These are phyloP conservation scores for Ornithoptera priamus DNA, from an alignment of 2,888 invertebrate genomes.

Conservation along the genomic window DNA sequence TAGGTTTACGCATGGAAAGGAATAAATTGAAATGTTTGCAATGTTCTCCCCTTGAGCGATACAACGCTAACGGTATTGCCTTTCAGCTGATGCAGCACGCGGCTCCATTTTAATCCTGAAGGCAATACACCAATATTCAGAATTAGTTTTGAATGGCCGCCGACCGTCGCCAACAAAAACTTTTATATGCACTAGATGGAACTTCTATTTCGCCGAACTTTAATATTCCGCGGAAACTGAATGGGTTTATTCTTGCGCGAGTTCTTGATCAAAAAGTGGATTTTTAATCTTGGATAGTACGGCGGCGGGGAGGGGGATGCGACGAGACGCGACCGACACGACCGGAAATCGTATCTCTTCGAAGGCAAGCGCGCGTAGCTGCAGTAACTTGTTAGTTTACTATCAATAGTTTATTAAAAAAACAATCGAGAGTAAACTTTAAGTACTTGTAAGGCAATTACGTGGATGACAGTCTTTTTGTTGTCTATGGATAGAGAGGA, in stretches of 20 bases:
- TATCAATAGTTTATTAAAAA: too few relatives aligned
- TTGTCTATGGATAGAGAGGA: too few relatives aligned
- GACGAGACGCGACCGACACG: too few relatives aligned
- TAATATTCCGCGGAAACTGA: conserved; percentile 37
- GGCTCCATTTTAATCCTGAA: conserved; percentile 12
- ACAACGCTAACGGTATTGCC: neutral
- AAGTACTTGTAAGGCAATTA: too few relatives aligned
- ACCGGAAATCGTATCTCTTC: too few relatives aligned
- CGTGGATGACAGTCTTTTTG: too few relatives aligned
- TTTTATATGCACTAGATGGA: conserved; percentile 22
- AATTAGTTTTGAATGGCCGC: conserved; percentile 16
- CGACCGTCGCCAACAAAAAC: conserved; percentile 9
- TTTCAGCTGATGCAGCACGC: neutral
- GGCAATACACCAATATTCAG: conserved; percentile 20
- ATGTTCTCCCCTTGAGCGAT: neutral
- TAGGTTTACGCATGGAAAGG: neutral
- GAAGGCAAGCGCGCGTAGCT: too few relatives aligned
- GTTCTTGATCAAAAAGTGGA: conserved; percentile 36
- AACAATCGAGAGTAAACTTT: too few relatives aligned
- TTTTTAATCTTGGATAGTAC: conserved; percentile 38
- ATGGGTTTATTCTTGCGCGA: conserved; percentile 27
- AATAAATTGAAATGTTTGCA: neutral
- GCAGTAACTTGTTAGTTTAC: too few relatives aligned
- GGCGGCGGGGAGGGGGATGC: too few relatives aligned
- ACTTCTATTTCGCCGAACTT: conserved; percentile 29